A percentile compares a stretch with the other conserved stretches of the same genome.
phyloP scores from a whole-genome alignment of 1,140 invertebrate genomes.

The Drosophila miranda region DNA sequence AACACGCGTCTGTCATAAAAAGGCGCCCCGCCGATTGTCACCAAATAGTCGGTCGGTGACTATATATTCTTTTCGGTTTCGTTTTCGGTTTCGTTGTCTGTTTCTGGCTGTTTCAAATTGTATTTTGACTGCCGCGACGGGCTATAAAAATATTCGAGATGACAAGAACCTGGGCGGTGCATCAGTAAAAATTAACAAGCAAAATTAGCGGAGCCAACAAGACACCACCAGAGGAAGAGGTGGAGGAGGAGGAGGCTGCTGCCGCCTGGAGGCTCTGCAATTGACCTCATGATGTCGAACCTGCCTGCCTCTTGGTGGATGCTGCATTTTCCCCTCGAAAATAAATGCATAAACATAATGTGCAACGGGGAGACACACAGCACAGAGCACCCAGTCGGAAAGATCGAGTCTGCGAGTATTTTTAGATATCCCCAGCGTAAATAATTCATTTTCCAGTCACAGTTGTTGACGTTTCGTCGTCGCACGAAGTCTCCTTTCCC shows the following conservation, averaged over 20 bases:
- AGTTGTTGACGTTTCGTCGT: constrained; percentile 70
- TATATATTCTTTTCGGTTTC: constrained; percentile 13
- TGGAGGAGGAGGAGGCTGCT: constrained; percentile 1
- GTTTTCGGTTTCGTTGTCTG: constrained; percentile 22
- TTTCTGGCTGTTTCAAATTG: constrained; percentile 44
- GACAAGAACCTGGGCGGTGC: constrained; percentile 52
- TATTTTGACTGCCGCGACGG: constrained; percentile 58
- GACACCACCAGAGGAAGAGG: constrained; percentile 17
- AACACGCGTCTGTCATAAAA: constrained; percentile 72
- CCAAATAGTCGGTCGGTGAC: constrained; percentile 5
- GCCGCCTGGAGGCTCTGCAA: constrained; percentile 32
- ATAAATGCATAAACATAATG: constrained; percentile 45
- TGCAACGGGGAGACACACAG: constrained; percentile 5
- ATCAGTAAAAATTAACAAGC: constrained; percentile 49
- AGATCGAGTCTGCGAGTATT: constrained; percentile 42
- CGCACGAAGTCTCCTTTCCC: constrained; percentile 36
- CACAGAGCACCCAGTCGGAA: neutral
- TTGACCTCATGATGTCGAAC: constrained; percentile 54
- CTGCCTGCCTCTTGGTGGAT: constrained; percentile 16
- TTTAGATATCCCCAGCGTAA: constrained; percentile 69
- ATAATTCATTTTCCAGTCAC: constrained; percentile 81
- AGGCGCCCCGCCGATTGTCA: constrained; percentile 56
- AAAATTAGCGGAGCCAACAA: constrained; percentile 44
- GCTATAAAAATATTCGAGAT: constrained; percentile 71
- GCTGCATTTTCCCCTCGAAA: constrained; percentile 30